phyloP scores from a whole-genome alignment of 1,140 invertebrate genomes.

The Sitophilus oryzae region DNA sequence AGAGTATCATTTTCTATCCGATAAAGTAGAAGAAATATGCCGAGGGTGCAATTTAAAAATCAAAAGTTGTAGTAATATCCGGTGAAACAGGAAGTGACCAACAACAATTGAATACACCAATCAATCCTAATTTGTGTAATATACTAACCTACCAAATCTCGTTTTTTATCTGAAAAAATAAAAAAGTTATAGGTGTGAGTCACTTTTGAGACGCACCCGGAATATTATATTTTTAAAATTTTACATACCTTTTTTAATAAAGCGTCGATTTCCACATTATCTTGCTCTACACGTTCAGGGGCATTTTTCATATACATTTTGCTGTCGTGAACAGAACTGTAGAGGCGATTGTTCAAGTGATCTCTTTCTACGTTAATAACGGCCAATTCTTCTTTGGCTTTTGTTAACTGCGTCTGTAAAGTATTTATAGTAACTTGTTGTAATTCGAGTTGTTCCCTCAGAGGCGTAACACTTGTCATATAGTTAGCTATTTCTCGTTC shows the following conservation, averaged over 20 bases:
- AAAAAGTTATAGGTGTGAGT: no score
- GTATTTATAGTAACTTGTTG: slow-evolving; percentile 52
- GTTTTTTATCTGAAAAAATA: no score
- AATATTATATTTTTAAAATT: neutral
- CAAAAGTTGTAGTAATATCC: no score
- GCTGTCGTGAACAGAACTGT: slow-evolving; percentile 8
- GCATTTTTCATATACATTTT: neutral
- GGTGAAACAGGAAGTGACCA: no score
- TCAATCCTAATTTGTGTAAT: no score
- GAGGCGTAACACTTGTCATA: slow-evolving; percentile 50
- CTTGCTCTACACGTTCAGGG: no score
- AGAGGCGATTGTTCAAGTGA: slow-evolving; percentile 49
- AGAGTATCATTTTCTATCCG: no score
- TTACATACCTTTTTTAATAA: slow-evolving; percentile 22
- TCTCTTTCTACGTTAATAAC: slow-evolving; percentile 53
- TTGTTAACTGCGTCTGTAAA: slow-evolving; percentile 49
- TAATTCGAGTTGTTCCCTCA: slow-evolving; percentile 51
- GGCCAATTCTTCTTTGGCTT: slow-evolving; percentile 51
- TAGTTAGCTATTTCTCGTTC: slow-evolving; percentile 64
- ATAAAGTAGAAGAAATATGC: no score
- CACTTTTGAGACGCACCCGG: no score
- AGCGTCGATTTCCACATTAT: slow-evolving; percentile 11
- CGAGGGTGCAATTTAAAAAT: no score
- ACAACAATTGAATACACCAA: no score
- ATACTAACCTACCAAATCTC: no score